Evolutionary conservation across 2,888 invertebrate species (phyloP).

Genomic region (Mechanitis messenoides): DNA sequence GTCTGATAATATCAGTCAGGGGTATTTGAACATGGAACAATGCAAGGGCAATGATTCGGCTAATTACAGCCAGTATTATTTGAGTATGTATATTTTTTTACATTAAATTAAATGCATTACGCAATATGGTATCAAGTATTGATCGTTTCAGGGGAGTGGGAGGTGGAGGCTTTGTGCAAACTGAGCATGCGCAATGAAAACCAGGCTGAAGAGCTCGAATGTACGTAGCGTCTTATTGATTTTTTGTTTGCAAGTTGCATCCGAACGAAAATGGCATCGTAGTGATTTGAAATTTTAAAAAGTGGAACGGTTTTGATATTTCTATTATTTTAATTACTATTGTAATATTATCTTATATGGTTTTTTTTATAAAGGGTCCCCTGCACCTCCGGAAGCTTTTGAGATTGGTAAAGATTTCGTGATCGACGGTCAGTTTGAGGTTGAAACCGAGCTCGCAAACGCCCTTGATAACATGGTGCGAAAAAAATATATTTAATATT

Average conservation of each 20-base stretch:
- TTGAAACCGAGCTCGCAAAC: neutral
- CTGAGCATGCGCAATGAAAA: conserved; percentile 5
- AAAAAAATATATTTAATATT: neutral
- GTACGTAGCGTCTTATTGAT: conserved; percentile 3
- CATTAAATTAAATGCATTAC: neutral
- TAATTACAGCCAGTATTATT: neutral
- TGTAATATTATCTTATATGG: no score
- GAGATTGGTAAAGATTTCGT: neutral
- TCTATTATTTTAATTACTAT: no score
- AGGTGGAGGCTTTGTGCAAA: conserved; percentile 1
- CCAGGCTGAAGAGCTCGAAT: neutral
- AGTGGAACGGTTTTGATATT: no score
- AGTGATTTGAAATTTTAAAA: no score
- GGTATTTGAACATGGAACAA: conserved; percentile 1
- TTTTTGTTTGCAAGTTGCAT: neutral
- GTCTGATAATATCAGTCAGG: conserved; percentile 2
- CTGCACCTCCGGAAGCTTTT: conserved; percentile 2
- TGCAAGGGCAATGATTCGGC: conserved; percentile 4
- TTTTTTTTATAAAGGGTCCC: neutral
- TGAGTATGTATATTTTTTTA: conserved; percentile 1
- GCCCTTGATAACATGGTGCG: conserved; percentile 1
- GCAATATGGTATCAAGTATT: neutral
- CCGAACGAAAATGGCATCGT: no score
- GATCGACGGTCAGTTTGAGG: neutral
- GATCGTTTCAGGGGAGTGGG: conserved; percentile 4